Base-by-base conservation (phyloP, 2,888 invertebrate genomes). In the Beris chalybata region DNA sequence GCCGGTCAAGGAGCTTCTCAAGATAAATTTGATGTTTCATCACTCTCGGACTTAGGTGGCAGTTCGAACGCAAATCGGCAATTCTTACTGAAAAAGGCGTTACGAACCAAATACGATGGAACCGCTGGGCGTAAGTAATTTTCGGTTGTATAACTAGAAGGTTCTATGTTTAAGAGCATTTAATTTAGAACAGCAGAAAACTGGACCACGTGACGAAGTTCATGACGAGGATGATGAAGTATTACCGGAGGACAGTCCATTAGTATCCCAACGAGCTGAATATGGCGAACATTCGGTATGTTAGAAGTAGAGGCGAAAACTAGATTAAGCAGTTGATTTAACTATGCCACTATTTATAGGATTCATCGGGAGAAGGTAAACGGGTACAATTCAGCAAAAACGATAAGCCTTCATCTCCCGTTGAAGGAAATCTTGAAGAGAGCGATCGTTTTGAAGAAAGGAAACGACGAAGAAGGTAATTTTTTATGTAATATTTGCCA, bases 1-100 rank as follows among this genome's bases (percentile, higher is more conserved):
- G 90, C 89, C 80, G 87, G 86, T 83, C 85, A 85, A 71, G 82
- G 83, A 68, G 12, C 85, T 79, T 80, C 79, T 71, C 78, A 76
- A 71, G 79, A 79, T 30, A 83, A 84, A 75, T 88, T 86, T 81
- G 84, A 86, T 83, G 83, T 87, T 76, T 82, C 85, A 74, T 81
- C 81, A 65, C 79, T 85, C 70, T 82, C 83, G 71, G 78, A 79
- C 73, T 76, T 73, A 66, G 71, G 72, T 58, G 57, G 50, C 11
- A 64, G 64, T 54, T 54, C 63, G 12, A 58, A 13, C 6, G 12
- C 30, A 58, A 63, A 52, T 44, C 43, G 45, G 12, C 44, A 30
- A 31, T 54, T 45, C 30, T 30, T 31, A n/a, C 22, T 52, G 30
- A 54, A 47, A 48, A 56, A 65, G 13, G 12, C 54, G n/a, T 31